Base-by-base conservation (phyloP, 1,140 invertebrate genomes). In the Caenorhabditis briggsae region DNA sequence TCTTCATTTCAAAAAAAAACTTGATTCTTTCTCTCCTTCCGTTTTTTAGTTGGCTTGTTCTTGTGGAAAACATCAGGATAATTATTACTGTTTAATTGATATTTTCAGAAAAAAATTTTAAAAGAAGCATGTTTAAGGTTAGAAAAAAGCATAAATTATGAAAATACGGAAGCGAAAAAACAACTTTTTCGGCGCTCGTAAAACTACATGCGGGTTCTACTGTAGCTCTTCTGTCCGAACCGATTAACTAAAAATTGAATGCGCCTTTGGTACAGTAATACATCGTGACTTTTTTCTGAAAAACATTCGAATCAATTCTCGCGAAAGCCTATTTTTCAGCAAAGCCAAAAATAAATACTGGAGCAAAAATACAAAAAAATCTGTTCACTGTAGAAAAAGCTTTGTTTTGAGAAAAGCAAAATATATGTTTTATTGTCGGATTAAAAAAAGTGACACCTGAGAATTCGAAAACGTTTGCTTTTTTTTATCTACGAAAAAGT, bases 1-100 rank as follows among this genome's bases (percentile, higher is more conserved):
- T 20, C 43, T 46, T 74, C 84, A 41, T 85, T 85, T 65, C 25
- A 56, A 74, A 56, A 56, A 84, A 78, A 78, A 48, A 61, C 20
- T 58, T 8, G 56, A 14, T 58, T 50, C 70, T 12, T 41, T 43
- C 8, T 46, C 46, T 46, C 46, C 5, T 46, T 18, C 41, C 18
- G 23, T 8, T 78, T 78, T 65, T 65, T 65, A 11, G 50, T 53
- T 61, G 23, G 59, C n/a, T 70, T 12, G 46, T 78, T 78, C 46
- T 23, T 78, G 18, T 78, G 70, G 46, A 78, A 78, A 50, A 23
- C 46, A 50, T 3, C 70, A 12, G 2, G 46, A 11, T 46, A 50
- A 25, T 50, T 50, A 78, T 23, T 23, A 78, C 18, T 8, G 23
- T 5, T n/a, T 12, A 48, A 23, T 7, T 8, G 23, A 43, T 8